A percentile compares a stretch with the other conserved stretches of the same genome.
Evolutionary conservation across 1,140 invertebrate species (phyloP).

Genomic region (Ceratina japonica): DNA sequence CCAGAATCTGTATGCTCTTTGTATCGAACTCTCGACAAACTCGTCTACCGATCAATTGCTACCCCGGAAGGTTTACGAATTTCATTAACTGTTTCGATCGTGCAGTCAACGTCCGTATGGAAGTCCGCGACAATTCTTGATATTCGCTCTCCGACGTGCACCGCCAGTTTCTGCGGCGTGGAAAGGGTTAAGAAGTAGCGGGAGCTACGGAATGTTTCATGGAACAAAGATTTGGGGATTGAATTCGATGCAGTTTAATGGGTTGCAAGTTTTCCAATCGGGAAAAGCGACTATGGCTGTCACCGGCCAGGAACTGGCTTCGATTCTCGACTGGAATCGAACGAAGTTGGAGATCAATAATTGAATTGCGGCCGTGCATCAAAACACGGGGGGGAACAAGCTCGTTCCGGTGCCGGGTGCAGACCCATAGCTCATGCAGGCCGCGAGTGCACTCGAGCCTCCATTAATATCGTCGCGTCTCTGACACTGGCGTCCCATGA

Average conservation of each 20-base stretch:
- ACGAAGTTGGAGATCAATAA: conserved; percentile 48
- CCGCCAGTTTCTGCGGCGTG: too few relatives aligned
- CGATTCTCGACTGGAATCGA: conserved; percentile 30
- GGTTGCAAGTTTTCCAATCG: too few relatives aligned
- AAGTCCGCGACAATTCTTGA: too few relatives aligned
- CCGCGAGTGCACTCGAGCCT: conserved; percentile 41
- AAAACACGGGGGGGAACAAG: conserved; percentile 32
- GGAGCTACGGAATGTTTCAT: too few relatives aligned
- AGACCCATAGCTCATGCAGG: conserved; percentile 44
- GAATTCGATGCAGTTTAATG: too few relatives aligned
- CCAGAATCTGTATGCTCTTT: neutral
- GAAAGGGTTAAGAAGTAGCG: too few relatives aligned
- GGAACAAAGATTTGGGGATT: too few relatives aligned
- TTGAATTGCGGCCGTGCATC: conserved; percentile 41
- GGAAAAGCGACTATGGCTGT: too few relatives aligned
- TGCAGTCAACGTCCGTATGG: too few relatives aligned
- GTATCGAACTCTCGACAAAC: neutral
- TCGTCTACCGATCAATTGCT: neutral
- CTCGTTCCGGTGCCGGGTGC: conserved; percentile 22
- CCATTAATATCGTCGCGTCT: conserved; percentile 46
- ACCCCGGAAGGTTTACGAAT: too few relatives aligned
- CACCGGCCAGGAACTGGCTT: conserved; percentile 1
- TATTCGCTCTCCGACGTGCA: too few relatives aligned
- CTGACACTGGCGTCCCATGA: conserved; percentile 25
- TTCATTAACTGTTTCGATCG: too few relatives aligned